A percentile compares a stretch with the other conserved stretches of the same genome.
Evolutionary conservation across 2,888 invertebrate genomes (phyloP).

Genomic region (Psococerastis gibbosa): DNA sequence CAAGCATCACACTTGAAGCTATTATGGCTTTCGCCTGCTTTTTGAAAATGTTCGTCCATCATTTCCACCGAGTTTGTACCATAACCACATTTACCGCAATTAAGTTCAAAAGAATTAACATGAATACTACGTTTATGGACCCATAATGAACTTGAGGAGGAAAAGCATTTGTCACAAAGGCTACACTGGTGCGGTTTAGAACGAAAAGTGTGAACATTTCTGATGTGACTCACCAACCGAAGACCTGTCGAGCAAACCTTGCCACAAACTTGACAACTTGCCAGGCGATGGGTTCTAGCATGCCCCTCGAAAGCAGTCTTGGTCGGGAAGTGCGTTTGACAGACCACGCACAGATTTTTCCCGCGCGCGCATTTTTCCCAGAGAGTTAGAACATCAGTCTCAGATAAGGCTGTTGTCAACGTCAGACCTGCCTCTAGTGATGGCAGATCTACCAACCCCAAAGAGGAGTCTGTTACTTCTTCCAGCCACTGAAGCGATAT

Average conservation of each 20-base stretch:
- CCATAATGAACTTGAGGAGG: constrained; percentile 1
- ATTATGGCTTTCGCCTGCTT: constrained; percentile 2
- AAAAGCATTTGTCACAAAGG: neutral
- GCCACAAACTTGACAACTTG: neutral
- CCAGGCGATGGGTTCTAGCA: constrained; percentile 1
- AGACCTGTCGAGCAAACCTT: constrained; percentile 4
- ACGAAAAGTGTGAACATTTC: neutral
- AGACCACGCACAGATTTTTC: constrained; percentile 1
- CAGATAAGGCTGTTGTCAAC: too few relatives aligned
- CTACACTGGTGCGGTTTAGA: neutral
- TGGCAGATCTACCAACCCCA: too few relatives aligned
- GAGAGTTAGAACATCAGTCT: too few relatives aligned
- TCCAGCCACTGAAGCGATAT: too few relatives aligned
- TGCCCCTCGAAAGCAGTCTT: neutral
- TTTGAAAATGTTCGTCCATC: constrained; percentile 1
- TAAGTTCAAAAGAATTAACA: neutral
- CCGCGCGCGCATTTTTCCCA: neutral
- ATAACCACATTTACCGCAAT: constrained; percentile 1
- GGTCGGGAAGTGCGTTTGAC: neutral
- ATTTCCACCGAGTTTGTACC: neutral
- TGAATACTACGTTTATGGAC: constrained; percentile 7
- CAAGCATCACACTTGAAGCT: constrained; percentile 3
- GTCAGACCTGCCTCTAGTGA: too few relatives aligned
- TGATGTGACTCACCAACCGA: constrained; percentile 1
- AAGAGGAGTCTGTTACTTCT: too few relatives aligned